Base-by-base conservation (phyloP, 1,140 invertebrate species). In the silkworm (Bombyx mori) region DNA sequence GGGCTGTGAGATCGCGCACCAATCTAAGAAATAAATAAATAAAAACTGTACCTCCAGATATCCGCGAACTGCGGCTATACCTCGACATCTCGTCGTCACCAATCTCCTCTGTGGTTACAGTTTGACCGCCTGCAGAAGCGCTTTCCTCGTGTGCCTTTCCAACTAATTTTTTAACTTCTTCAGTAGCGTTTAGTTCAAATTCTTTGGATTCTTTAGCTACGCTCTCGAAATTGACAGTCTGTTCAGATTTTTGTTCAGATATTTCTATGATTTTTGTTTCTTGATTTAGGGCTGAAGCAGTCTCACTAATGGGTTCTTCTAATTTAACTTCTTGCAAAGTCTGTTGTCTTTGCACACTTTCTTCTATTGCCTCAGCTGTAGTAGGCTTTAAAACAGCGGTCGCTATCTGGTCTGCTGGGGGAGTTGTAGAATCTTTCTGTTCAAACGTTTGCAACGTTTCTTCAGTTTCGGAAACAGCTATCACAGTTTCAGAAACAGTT, bases 81-180 rank as follows among this genome's bases (percentile, higher is more conserved):
- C 89, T 88, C 56, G 90, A 90, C 88, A 90, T 90, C 89, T 91
- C 91, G 52, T 91, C 88, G 58, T 87, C 82, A 62, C 74, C 75
- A 61, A 77, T 82, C 73, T 88, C 87, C 56, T 82, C 81, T 57
- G 66, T 60, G 71, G 77, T 77, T 77, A 79, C 78, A 86, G 79
- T 63, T 83, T 80, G 82, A 67, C 57, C 62, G 62, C 63, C 73
- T 64, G 42, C 47, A 35, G 55, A 56, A 59, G 61, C 68, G 54
- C 62, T 63, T 12, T 71, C 64, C 10, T 55, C 50, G 60, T 65
- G 26, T 62, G 18, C 47, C n/a, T 42, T 60, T 60, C 65, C 69
- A 71, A 55, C 53, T 47, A 63, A 35, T 56, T 62, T 63, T 35
- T 18, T 56, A 53, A 53, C 56, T 44, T 55, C 53, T 55, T 44